Percentiles rank a stretch among this genome's conserved stretches.
phyloP scores from a whole-genome alignment of 2,113 vertebrate species.

The Meriones unguiculatus region DNA sequence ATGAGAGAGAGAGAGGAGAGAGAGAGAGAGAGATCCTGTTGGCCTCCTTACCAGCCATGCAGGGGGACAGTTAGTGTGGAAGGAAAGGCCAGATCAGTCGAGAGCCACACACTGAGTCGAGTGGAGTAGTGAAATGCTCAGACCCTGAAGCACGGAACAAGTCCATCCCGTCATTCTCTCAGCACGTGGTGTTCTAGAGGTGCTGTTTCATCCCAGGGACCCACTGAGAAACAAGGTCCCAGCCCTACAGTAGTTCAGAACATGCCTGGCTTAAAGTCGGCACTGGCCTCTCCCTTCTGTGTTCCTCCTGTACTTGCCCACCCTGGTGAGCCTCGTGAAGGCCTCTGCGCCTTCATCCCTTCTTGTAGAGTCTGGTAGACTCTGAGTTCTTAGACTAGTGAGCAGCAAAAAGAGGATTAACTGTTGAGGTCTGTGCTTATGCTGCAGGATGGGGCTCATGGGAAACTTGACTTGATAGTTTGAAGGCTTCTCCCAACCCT shows the following conservation, averaged over 20 bases:
- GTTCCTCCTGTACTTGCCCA: accelerated
- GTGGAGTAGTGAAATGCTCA: background rate
- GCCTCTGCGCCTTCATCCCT: background rate
- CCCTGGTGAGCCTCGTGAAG: background rate
- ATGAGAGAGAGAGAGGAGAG: background rate
- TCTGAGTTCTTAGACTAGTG: background rate
- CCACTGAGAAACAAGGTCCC: background rate
- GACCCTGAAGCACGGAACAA: background rate
- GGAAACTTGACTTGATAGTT: background rate
- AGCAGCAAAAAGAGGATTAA: background rate
- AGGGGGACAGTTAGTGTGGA: accelerated
- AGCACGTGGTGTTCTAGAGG: background rate
- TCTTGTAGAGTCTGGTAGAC: background rate
- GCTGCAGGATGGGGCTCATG: too few relatives aligned
- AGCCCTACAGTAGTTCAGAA: background rate
- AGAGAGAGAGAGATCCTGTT: background rate
- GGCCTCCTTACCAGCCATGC: background rate
- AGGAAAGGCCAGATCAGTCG: background rate
- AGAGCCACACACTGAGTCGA: background rate
- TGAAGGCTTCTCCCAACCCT: background rate
- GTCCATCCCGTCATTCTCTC: accelerated
- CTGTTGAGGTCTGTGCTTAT: background rate
- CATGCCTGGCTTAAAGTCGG: background rate
- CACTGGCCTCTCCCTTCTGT: accelerated
- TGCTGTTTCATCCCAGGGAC: background rate